phyloP scores from a whole-genome alignment of 2,113 vertebrate species.

The Phaetusa simplex region DNA sequence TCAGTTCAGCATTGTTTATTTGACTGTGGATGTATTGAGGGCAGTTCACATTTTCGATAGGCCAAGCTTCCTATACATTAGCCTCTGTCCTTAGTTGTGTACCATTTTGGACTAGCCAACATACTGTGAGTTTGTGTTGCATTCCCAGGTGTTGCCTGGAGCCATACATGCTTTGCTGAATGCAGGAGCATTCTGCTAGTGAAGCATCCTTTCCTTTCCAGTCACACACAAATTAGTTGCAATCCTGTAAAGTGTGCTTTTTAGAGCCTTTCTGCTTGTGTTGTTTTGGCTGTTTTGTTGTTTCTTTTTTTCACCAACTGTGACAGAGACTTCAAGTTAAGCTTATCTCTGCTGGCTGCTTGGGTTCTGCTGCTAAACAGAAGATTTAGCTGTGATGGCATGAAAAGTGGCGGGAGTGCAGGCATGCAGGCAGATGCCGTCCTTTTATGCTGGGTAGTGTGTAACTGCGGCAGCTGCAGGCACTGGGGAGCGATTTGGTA shows the following conservation, averaged over 20 bases:
- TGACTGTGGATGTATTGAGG: neutral
- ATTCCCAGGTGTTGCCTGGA: neutral
- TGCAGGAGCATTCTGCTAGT: neutral
- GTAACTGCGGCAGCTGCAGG: neutral
- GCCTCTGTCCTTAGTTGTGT: neutral
- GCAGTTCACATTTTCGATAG: neutral
- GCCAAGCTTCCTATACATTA: neutral
- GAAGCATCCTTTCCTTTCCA: neutral
- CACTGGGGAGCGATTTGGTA: neutral
- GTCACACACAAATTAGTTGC: fast-evolving
- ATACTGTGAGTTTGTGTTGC: neutral
- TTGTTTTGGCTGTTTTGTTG: neutral
- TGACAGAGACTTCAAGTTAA: neutral
- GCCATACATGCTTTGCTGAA: fast-evolving
- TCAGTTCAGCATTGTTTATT: neutral
- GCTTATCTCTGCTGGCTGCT: neutral
- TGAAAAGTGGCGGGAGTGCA: neutral
- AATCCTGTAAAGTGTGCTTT: neutral
- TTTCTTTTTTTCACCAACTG: neutral
- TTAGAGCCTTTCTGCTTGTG: neutral
- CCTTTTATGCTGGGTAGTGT: neutral
- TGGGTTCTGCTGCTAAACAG: neutral
- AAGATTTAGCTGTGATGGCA: fast-evolving
- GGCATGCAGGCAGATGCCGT: neutral
- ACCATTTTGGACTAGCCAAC: neutral